Base-by-base conservation (phyloP, 64 coral and sea anemone genomes). In the Porites lutea region DNA sequence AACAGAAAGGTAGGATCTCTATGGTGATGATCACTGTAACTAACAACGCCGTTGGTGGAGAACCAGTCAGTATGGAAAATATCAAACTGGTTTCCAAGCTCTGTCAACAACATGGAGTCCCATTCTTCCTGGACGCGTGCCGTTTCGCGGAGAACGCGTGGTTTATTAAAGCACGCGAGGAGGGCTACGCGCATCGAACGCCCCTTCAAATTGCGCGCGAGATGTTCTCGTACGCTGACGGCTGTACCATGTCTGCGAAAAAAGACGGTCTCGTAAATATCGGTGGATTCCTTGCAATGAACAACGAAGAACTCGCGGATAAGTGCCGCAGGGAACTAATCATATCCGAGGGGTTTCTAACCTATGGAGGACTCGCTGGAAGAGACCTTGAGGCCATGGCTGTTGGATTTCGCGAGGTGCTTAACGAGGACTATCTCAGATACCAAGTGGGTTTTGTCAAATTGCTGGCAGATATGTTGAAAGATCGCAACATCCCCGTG, bases 171-270 rank as follows among this genome's bases (percentile, higher is more conserved):
- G 74, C 73, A 4, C 77, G 80, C 18, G 92, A 93, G 19, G 52
- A 72, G 9, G 84, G 74, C 14, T 88, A 88, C 23, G 52, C 51
- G 52, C 45, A 88, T 54, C 86, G 77, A 44, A 88, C 92, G 21
- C 83, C 86, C 0, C 23, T 79, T 44, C 60, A 93, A 60, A 93
- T 93, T 12, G 82, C 92, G 16, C 92, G 78, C 6, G 84, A 93
- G 57, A 93, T 93, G 13, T 93, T 93, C 44, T 79, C 71, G 8
- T 72, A 78, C 46, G 84, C 72, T 16, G 84, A 93, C 57, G 92
- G 92, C 3, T 93, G 92, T 72, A 93, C 92, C 16, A 93, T 93
- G 92, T 93, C 92, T 63, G 92, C 92, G 11, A 93, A 93, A 52
- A 93, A 93, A 48, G 78, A 93, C 52, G 92, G 92, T 21, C 71